phyloP scores from a whole-genome alignment of 2,113 vertebrate genomes.

The Cranoglanis bouderius region DNA sequence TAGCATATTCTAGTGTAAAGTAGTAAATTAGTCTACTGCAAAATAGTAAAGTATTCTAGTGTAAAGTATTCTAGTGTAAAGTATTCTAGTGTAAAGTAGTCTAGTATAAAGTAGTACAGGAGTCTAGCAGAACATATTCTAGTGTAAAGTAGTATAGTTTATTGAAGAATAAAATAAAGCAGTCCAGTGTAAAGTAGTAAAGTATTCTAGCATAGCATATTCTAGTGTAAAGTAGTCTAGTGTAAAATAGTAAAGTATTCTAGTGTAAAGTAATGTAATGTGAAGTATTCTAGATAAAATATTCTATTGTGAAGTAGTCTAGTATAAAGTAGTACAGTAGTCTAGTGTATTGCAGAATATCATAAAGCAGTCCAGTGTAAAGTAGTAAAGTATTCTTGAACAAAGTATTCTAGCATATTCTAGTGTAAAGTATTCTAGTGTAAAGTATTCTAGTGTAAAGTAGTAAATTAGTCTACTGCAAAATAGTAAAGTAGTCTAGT shows the following conservation, averaged over 20 bases:
- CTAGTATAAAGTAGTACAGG: not conserved
- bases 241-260: no score
- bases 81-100: not conserved
- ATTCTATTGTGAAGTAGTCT: no score
- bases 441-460: not conserved
- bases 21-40: no score
- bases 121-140: not conserved
- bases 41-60: not conserved
- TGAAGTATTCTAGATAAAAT: not conserved
- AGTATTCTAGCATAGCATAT: no score
- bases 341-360: no score
- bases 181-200: not conserved
- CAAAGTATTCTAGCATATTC: no score
- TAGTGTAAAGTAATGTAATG: no score
- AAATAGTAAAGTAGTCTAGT: not conserved
- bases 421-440: no score
- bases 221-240: no score
- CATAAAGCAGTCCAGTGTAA: not conserved
- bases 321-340: not conserved
- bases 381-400: not conserved
- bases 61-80: not conserved
- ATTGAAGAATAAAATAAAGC: no score
- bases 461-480: not conserved
- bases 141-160: not conserved
- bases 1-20: not conserved